These are phyloP conservation scores for Isichthys henryi DNA, from an alignment of 2,113 vertebrate genomes.

Conservation along the genomic window DNA sequence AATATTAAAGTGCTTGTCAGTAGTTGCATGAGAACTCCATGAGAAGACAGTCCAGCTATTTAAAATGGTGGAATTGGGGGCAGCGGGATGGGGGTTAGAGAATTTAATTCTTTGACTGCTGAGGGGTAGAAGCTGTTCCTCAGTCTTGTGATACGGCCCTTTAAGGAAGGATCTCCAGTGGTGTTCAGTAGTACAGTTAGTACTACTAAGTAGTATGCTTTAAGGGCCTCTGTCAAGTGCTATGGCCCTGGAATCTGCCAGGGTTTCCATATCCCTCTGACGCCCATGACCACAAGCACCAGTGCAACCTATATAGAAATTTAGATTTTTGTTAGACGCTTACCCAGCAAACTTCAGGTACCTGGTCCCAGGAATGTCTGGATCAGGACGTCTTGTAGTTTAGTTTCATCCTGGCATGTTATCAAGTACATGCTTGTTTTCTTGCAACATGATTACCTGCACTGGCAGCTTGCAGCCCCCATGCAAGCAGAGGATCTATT, in stretches of 20 bases:
- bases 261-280: not conserved
- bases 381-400: not conserved
- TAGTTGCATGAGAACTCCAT: no score
- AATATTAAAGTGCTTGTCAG: no score
- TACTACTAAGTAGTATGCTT: not conserved
- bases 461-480: not conserved
- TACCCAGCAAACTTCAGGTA: not conserved
- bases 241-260: not conserved
- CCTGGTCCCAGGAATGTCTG: not conserved
- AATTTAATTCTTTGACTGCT: no score
- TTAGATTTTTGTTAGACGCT: not conserved
- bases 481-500: not conserved
- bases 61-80: no score
- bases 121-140: no score
- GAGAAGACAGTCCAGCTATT: no score
- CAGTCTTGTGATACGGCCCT: no score
- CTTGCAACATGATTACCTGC: not conserved
- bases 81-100: no score
- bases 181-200: not conserved
- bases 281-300: not conserved
- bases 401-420: not conserved
- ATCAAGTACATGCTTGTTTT: not conserved
- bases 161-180: not conserved
- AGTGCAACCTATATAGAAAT: not conserved
- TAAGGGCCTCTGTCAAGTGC: not conserved